Percentiles rank a stretch among this genome's conserved stretches.
Conservation (phyloP, 2,113 vertebrate genomes). For the Brachionichthys hirsutus region DNA sequence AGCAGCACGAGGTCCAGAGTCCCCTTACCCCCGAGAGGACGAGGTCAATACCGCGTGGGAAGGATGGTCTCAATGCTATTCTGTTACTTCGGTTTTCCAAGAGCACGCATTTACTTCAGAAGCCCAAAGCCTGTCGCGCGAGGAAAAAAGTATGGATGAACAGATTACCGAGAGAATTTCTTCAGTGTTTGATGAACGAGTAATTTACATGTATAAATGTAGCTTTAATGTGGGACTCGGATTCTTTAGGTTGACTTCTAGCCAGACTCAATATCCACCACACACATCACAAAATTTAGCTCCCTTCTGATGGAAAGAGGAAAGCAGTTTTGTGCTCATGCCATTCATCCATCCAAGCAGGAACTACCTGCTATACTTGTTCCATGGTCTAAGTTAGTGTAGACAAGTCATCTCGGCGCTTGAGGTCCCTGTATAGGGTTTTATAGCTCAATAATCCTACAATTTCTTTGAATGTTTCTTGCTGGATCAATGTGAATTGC, state of each 20-base stretch:
- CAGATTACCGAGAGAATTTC: not conserved
- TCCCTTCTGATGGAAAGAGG: slow-evolving; percentile 6
- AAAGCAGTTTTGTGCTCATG: slow-evolving; percentile 5
- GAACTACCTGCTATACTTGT: slow-evolving; percentile 8
- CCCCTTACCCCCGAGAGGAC: not conserved
- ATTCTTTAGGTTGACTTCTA: no score
- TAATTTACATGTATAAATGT: no score
- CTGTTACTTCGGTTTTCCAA: not conserved
- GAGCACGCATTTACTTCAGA: not conserved
- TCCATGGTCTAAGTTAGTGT: slow-evolving; percentile 33
- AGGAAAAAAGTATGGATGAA: not conserved
- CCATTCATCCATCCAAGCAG: slow-evolving; percentile 8
- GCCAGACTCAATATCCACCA: no score
- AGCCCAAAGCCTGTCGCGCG: not conserved
- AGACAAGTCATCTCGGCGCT: slow-evolving; percentile 32
- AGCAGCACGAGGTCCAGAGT: no score
- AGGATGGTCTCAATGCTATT: not conserved
- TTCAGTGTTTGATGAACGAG: not conserved
- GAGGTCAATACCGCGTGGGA: slow-evolving; percentile 9
- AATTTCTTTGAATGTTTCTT: slow-evolving; percentile 34
- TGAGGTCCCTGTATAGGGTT: slow-evolving; percentile 37
- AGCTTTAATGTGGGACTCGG: not conserved
- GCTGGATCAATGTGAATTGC: slow-evolving; percentile 54
- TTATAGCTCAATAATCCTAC: slow-evolving; percentile 49
- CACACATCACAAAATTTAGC: not conserved